Conservation (phyloP, 2,888 invertebrate genomes). For the Altica lythri region DNA sequence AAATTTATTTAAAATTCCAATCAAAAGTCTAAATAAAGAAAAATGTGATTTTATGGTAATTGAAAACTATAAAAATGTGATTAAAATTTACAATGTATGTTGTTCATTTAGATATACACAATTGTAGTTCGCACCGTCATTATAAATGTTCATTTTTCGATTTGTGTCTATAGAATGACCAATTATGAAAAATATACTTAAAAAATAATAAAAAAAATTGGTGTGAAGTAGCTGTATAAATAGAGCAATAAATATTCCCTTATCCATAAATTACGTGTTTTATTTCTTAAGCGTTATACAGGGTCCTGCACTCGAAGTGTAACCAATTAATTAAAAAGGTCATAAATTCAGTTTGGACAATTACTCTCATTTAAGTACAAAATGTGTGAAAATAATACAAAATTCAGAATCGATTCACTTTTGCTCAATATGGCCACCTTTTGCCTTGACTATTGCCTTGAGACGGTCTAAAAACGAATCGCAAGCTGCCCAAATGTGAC, state of each 20-base stretch:
- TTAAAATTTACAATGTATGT: conserved; percentile 20
- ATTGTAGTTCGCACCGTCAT: conserved; percentile 16
- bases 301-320: no score
- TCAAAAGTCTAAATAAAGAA: conserved; percentile 6
- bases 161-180: conserved; percentile 32
- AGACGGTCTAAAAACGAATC: no score
- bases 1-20: no score
- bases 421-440: no score
- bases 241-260: conserved; percentile 46
- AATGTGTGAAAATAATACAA: no score
- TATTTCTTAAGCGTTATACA: not conserved
- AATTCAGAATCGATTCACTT: no score
- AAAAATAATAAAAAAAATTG: conserved; percentile 37
- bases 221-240: conserved; percentile 45
- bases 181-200: conserved; percentile 12
- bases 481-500: no score
- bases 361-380: no score
- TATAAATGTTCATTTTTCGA: conserved; percentile 25
- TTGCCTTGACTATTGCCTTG: no score
- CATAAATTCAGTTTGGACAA: no score
- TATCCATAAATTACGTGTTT: conserved; percentile 25
- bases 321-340: no score
- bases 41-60: not conserved
- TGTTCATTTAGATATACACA: conserved; percentile 26
- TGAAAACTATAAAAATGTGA: conserved; percentile 9